Conservation (phyloP, 2,888 invertebrate genomes). For the Graphium colonna region DNA sequence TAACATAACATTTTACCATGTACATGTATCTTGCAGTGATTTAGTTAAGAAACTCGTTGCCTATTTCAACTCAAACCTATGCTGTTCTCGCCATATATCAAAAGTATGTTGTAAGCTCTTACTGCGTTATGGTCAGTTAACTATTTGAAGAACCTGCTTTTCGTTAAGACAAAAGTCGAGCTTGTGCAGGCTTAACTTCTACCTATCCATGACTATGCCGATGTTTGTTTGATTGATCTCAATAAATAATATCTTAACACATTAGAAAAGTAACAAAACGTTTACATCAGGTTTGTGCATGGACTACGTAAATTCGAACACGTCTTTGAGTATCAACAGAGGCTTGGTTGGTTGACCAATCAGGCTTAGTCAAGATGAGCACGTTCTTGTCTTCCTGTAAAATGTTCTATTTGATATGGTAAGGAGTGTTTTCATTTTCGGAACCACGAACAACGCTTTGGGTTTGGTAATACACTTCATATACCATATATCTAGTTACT, state of each 20-base stretch:
- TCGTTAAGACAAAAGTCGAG: not conserved
- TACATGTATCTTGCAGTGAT: too few species aligned
- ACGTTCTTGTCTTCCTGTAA: too few species aligned
- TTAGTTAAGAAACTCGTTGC: too few species aligned
- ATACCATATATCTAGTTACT: too few species aligned
- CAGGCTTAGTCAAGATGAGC: not conserved
- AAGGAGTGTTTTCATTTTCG: not conserved
- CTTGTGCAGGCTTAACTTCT: not conserved
- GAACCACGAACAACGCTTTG: too few species aligned
- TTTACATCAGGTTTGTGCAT: too few species aligned
- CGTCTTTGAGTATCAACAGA: not conserved
- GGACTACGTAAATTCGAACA: not conserved
- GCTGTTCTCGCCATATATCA: too few species aligned
- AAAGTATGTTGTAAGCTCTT: too few species aligned
- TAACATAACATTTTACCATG: too few species aligned
- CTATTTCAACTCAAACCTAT: too few species aligned
- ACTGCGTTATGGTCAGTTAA: not conserved
- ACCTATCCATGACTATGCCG: not conserved
- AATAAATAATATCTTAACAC: not conserved
- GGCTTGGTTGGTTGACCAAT: not conserved
- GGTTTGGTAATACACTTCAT: too few species aligned
- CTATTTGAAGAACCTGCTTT: not conserved
- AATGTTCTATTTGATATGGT: not conserved
- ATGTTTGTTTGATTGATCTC: not conserved
- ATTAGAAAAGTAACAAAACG: too few species aligned